Evolutionary conservation across 2,797 vertebrate genomes (phyloP).

Genomic region (Periparus ater): DNA sequence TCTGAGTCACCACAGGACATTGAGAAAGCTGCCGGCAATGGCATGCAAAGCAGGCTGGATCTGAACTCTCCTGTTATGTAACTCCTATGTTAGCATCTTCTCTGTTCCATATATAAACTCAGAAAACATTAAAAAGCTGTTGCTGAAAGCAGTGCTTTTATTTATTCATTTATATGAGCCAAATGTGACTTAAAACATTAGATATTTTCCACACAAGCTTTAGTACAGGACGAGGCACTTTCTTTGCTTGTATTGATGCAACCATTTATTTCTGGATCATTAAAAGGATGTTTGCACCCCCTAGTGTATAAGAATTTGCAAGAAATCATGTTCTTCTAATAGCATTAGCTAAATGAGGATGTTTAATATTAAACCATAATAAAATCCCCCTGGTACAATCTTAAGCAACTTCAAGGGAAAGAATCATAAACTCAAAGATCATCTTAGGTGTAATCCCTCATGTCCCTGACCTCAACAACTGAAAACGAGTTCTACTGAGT

Average conservation of each 20-base stretch:
- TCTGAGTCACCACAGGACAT: slow-evolving; percentile 38
- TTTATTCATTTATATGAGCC: slow-evolving; percentile 4
- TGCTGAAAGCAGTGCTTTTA: not conserved
- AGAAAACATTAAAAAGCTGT: slow-evolving; percentile 33
- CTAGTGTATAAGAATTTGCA: slow-evolving; percentile 51
- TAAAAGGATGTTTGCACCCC: slow-evolving; percentile 64
- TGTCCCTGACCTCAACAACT: not conserved
- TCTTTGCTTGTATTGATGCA: not conserved
- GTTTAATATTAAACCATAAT: not conserved
- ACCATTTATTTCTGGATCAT: not conserved
- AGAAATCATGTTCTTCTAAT: not conserved
- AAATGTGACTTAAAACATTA: not conserved
- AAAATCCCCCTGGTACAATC: not conserved
- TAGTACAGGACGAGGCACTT: not conserved
- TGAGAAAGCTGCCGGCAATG: slow-evolving; percentile 12
- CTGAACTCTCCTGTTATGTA: not conserved
- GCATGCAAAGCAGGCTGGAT: not conserved
- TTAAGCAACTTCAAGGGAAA: not conserved
- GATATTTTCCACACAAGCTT: not conserved
- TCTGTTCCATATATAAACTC: slow-evolving; percentile 23
- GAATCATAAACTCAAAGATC: not conserved
- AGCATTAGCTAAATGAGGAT: not conserved
- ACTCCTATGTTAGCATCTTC: not conserved
- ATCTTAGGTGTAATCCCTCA: not conserved
- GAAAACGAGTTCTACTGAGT: not conserved